Evolutionary conservation across 2,888 invertebrate species (phyloP), one percentile per base, ranked within the genome.

Genomic region (Cosmia pyralina): DNA sequence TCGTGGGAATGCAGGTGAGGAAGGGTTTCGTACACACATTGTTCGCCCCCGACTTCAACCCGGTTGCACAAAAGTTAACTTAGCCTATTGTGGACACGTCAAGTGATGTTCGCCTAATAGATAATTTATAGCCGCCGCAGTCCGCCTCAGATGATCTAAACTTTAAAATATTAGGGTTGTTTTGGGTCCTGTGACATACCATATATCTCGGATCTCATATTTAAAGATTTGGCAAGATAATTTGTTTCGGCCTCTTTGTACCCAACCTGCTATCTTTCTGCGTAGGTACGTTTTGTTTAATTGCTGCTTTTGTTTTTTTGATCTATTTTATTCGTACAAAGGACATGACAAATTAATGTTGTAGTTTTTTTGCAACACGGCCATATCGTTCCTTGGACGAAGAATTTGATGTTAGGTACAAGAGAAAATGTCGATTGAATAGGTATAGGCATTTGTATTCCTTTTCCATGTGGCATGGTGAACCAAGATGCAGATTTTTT

Each of bases 401-500:
- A 5, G 8, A 46, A 38, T 71, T 63, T 38, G 10, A 62, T 13
- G 28, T 46, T 44, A n/a, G n/a, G n/a, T n/a, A 22, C 7, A 48
- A 48, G n/a, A 15, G 4, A 57, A 15, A 48, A 69, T 46, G 0
- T 38, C 10, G 6, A 68, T 28, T 67, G 8, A 57, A 50, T 50
- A 65, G 19, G 8, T 34, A 62, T 63, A n/a, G 34, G 15, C 15
- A 74, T 76, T 65, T 41, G 13, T 57, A 50, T 34, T 10, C 15
- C 1, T 6, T 38, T 6, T 28, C 28, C 28, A 28, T 28, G 28
- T 28, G 28, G 28, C 28, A 28, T 28, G 81, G 81, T 81, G 71
- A 86, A 84, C 88, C 94, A 97, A 92, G 92, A 99, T 99, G 99
- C 99, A 99, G 97, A 99, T 99, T 95, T 99, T 99, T 95, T 99